These are phyloP conservation scores for Sterna hirundo DNA, from an alignment of 2,113 vertebrate species.

Conservation along the genomic window DNA sequence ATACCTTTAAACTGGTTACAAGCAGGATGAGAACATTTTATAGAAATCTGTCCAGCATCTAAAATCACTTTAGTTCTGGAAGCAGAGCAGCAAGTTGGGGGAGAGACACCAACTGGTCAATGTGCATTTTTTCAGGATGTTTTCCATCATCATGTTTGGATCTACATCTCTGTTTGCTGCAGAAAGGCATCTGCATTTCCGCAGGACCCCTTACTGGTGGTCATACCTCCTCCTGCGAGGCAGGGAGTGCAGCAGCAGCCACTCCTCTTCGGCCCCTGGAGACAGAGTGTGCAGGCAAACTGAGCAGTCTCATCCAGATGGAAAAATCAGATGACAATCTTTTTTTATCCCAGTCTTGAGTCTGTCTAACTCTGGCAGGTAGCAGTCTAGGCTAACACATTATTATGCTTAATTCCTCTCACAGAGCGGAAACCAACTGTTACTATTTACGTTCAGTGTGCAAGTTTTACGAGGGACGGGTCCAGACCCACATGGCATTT, in stretches of 20 bases:
- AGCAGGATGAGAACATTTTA: not conserved
- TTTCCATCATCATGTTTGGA: not conserved
- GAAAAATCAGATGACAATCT: constrained; percentile 47
- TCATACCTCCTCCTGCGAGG: accelerated
- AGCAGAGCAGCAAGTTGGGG: not conserved
- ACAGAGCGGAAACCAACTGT: constrained; percentile 16
- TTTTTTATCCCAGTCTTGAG: constrained; percentile 57
- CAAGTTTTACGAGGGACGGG: not conserved
- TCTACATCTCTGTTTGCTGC: not conserved
- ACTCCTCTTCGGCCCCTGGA: not conserved
- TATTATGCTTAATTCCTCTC: constrained; percentile 56
- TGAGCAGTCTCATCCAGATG: constrained; percentile 57
- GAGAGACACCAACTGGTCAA: not conserved
- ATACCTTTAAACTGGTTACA: not conserved
- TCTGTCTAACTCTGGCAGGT: constrained; percentile 52
- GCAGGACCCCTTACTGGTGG: accelerated
- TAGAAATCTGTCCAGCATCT: not conserved
- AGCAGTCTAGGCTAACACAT: constrained; percentile 53
- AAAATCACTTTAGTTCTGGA: not conserved
- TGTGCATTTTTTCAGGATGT: not conserved
- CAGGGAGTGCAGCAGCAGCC: not conserved
- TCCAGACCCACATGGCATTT: not conserved
- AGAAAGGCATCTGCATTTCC: not conserved
- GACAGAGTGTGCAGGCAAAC: not conserved
- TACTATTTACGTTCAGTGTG: not conserved